These are phyloP conservation scores for Siniperca chuatsi DNA, from an alignment of 2,113 vertebrate genomes.

Conservation along the genomic window DNA sequence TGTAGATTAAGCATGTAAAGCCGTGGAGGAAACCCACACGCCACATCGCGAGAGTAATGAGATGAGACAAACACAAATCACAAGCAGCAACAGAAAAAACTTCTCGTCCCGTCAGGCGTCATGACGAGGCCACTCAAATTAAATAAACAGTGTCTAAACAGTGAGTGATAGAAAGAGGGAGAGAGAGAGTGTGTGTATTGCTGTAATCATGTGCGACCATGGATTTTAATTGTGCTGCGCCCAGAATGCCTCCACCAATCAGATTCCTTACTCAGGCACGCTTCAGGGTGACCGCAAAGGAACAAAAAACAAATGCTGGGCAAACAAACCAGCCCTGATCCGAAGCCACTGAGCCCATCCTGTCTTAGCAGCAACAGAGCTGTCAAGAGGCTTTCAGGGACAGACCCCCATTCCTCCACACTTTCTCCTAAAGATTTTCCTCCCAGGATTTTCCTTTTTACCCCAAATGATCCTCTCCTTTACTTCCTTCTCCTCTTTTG, in stretches of 20 bases:
- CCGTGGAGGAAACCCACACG: conserved; percentile 45
- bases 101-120: conserved; percentile 38
- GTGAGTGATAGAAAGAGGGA: conserved; percentile 13
- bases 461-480: conserved; percentile 11
- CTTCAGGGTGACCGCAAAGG: conserved; percentile 71
- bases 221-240: conserved; percentile 48
- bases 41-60: conserved; percentile 42
- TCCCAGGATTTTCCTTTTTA: conserved; percentile 13
- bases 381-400: conserved; percentile 45
- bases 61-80: conserved; percentile 53
- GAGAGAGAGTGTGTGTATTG: conserved; percentile 8
- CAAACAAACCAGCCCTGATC: conserved; percentile 58
- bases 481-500: conserved; percentile 26
- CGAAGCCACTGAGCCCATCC: conserved; percentile 45
- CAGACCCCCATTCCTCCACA: conserved; percentile 12
- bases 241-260: conserved; percentile 68
- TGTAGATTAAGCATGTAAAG: conserved; percentile 29
- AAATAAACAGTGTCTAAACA: conserved; percentile 53
- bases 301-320: conserved; percentile 62
- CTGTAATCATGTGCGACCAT: conserved; percentile 24
- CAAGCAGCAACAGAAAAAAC: conserved; percentile 42
- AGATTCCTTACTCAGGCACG: conserved; percentile 61
- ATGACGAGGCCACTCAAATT: conserved; percentile 41
- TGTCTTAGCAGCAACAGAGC: conserved; percentile 47
- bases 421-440: conserved; percentile 7